Evolutionary conservation across 2,797 vertebrate genomes (phyloP).

Genomic region (Pachyuromys duprasi): DNA sequence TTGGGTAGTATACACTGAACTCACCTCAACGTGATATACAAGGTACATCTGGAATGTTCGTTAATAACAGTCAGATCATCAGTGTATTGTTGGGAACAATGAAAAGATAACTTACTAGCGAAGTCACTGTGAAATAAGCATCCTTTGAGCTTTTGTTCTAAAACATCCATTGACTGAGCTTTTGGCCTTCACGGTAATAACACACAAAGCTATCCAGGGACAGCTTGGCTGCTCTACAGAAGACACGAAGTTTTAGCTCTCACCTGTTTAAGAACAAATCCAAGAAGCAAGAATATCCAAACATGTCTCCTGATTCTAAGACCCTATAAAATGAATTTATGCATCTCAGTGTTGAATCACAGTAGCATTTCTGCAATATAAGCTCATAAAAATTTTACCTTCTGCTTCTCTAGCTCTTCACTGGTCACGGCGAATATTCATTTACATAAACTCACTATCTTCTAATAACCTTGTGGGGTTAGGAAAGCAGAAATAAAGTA

Average conservation of each 20-base stretch:
- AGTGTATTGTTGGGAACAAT: background rate
- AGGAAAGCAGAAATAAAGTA: background rate
- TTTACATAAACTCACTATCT: conserved; percentile 48
- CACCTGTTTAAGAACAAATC: conserved; percentile 26
- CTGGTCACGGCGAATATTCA: background rate
- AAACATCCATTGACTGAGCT: conserved; percentile 4
- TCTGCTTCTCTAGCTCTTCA: background rate
- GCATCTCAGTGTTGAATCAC: conserved; percentile 30
- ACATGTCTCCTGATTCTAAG: background rate
- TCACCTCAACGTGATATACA: conserved; percentile 7
- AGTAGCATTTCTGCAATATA: background rate
- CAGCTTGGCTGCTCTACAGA: background rate
- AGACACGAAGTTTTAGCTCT: background rate
- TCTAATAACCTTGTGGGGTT: conserved; percentile 40
- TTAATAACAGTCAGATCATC: conserved; percentile 24
- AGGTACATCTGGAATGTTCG: background rate
- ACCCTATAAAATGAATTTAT: conserved; percentile 38
- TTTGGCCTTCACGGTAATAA: conserved; percentile 26
- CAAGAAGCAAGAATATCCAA: background rate
- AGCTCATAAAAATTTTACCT: conserved; percentile 51
- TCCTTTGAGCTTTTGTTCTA: background rate
- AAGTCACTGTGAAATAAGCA: conserved; percentile 43
- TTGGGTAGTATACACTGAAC: background rate
- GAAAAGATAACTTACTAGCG: conserved; percentile 44
- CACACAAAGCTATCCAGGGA: background rate